Base-by-base conservation (phyloP, 2,113 vertebrate species). In the Pseudopodoces humilis region DNA sequence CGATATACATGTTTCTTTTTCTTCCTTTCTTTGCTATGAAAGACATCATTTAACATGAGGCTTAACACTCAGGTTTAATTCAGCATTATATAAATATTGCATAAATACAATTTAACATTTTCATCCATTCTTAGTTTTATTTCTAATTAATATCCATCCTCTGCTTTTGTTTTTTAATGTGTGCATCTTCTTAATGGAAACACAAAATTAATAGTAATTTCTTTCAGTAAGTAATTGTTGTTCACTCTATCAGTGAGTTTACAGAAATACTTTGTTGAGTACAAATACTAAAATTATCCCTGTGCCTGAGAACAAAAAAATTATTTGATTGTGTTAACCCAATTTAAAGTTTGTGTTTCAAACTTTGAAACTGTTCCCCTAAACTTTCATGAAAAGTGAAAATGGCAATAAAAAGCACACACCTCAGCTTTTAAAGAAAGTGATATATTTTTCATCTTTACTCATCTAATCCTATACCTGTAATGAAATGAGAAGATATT, bases 381-480 rank as follows among this genome's bases (percentile, higher is more conserved):
- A 47, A 41, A 49, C 3, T 59, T 53, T 44, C 49, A 74, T n/a
- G 71, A 90, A 83, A 86, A 46, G n/a, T 27, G 47, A 76, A 24
- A 72, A 53, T 49, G n/a, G 28, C 39, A 74, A 41, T 33, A 49
- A 78, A 76, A 86, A 41, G 16, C 2, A 7, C 8, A 37, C 52
- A 28, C 35, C 35, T 79, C 50, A 94, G 50, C 63, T 83, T 15
- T 91, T 97, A 86, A 65, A 92, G 43, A 78, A 56, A 84, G 14
- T 62, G 33, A 44, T 14, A 30, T 39, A 22, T 65, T 64, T 95
- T 96, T 93, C 94, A 96, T 94, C 81, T 86, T 95, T 63, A 74
- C 52, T 94, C 58, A 70, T 68, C 50, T 88, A 92, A 81, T 50
- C 43, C 9, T 27, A 16, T 62, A 64, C 9, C 19, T 71, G 9